Conservation (phyloP, 2,113 vertebrate genomes). For the Quiscalus mexicanus region DNA sequence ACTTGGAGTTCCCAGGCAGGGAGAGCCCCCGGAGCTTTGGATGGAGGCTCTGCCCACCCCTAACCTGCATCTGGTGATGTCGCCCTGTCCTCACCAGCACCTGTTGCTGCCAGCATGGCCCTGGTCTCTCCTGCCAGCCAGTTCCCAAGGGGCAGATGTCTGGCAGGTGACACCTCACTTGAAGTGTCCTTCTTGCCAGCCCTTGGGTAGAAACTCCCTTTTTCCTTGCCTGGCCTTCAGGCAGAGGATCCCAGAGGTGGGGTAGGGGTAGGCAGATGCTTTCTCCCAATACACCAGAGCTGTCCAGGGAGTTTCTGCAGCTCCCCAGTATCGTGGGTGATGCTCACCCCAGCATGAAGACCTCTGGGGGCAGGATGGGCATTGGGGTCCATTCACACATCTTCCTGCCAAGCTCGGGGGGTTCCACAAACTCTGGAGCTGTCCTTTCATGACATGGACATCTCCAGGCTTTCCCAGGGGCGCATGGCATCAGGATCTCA, state of each 20-base stretch:
- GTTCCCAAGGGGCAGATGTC: background rate
- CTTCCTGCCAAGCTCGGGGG: accelerated
- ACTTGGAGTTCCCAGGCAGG: background rate
- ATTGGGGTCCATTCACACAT: accelerated
- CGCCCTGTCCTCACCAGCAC: background rate
- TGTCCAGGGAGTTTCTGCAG: background rate
- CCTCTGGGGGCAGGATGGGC: background rate
- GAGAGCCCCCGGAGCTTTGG: background rate
- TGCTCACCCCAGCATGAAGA: background rate
- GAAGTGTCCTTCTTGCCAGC: background rate
- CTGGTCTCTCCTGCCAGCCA: background rate
- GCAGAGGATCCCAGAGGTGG: background rate
- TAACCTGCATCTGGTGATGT: background rate
- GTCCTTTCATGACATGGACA: background rate
- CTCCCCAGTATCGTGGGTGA: accelerated
- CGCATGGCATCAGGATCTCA: accelerated
- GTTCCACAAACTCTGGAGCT: background rate
- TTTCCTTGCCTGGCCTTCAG: background rate
- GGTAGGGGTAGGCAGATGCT: background rate
- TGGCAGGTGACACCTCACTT: background rate
- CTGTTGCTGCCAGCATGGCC: background rate
- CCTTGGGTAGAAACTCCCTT: background rate
- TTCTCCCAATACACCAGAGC: background rate
- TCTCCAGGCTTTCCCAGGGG: background rate
- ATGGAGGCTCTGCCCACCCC: background rate